Evolutionary conservation across 2,797 vertebrate species (phyloP), one percentile per base, ranked within the genome.

Genomic region (Tragelaphus eurycerus): DNA sequence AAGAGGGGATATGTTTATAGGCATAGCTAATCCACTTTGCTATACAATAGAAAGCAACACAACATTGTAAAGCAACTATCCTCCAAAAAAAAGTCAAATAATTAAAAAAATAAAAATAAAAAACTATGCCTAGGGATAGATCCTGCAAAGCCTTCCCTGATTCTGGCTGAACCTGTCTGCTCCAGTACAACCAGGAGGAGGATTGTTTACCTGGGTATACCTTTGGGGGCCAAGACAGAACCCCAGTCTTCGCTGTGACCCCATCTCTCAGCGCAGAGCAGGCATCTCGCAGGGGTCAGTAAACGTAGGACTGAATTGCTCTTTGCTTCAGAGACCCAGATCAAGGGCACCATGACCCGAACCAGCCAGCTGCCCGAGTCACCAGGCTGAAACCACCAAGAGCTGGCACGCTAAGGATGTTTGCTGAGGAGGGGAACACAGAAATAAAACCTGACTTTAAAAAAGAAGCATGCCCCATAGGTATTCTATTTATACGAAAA

Each of bases 401-500:
- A 13, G 14, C 93, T 93, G 96, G 95, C 89, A 19, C 5, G 27
- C 86, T 27, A 13, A 21, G 34, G 52, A 29, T 96, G 62, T 97
- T 96, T 97, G 83, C 59, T 52, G 17, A 95, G 67, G 54, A 96
- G 13, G 15, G 90, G 85, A 81, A 43, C 71, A 31, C 59, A 23
- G 85, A 97, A 97, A 95, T 97, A 97, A 97, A 91, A 50, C 38
- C 79, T 87, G 76, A 54, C 89, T 93, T 81, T 85, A 89, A 97
- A 97, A 97, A 96, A 64, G 96, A 96, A 91, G 85, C 92, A 97
- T 23, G 52, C 6, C 59, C 79, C n/a, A 60, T 67, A 93, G 83
- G 93, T 94, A n/a, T 97, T 93, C 96, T 98, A 97, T 98, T 98
- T 98, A 96, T 97, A 89, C 11, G 91, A 97, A 97, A 78, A 52